Conservation (phyloP, 2,888 invertebrate genomes). For the Oscheius onirici region DNA sequence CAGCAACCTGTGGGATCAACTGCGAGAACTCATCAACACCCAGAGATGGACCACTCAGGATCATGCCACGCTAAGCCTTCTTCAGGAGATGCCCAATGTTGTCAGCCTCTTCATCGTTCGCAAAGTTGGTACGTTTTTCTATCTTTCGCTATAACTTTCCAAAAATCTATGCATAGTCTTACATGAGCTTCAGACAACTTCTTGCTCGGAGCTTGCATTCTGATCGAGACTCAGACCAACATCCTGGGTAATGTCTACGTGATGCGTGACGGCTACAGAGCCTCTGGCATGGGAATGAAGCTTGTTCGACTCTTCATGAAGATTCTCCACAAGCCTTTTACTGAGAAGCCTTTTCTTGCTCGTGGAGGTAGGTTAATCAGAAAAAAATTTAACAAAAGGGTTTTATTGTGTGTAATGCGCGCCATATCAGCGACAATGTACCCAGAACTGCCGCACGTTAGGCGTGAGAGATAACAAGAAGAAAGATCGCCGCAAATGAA, state of each 20-base stretch:
- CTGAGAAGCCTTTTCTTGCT: slow-evolving; percentile 28
- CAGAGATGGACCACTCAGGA: slow-evolving; percentile 35
- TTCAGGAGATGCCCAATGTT: slow-evolving; percentile 26
- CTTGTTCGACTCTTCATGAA: slow-evolving; percentile 19
- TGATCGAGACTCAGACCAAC: slow-evolving; percentile 21
- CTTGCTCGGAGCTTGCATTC: slow-evolving; percentile 25
- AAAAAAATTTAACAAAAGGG: background rate
- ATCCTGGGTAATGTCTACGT: slow-evolving; percentile 29
- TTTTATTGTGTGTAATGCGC: slow-evolving; percentile 1
- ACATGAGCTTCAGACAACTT: slow-evolving; percentile 20
- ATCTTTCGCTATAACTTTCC: background rate
- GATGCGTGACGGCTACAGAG: slow-evolving; percentile 34
- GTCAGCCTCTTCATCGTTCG: slow-evolving; percentile 23
- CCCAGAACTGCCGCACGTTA: background rate
- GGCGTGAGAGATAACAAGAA: background rate
- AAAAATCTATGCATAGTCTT: no score
- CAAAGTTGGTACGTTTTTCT: slow-evolving; percentile 14
- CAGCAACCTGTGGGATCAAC: slow-evolving; percentile 32
- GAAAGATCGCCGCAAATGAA: background rate
- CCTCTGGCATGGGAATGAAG: slow-evolving; percentile 36
- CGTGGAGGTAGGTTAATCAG: slow-evolving; percentile 31
- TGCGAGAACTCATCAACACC: slow-evolving; percentile 20
- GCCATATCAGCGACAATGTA: background rate
- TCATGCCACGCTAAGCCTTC: slow-evolving; percentile 22
- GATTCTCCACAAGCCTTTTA: slow-evolving; percentile 8